Conservation (phyloP, 2,888 invertebrate genomes). For the Eristalis arbustorum region DNA sequence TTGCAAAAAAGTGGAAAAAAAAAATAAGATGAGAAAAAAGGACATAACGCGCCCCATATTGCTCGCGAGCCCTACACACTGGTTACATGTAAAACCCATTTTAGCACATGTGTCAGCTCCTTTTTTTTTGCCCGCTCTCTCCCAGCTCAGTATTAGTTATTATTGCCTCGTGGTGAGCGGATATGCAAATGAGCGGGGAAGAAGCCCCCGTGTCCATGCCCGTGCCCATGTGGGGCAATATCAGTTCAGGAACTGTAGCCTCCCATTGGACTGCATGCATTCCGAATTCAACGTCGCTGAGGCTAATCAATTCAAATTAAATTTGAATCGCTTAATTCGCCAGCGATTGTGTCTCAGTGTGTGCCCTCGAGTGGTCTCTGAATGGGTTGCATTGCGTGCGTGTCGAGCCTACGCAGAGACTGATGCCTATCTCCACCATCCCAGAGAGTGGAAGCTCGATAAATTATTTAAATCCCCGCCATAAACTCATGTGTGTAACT, state of each 20-base stretch:
- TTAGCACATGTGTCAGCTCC: slow-evolving; percentile 68
- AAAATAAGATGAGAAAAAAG: slow-evolving; percentile 38
- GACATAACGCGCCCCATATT: slow-evolving; percentile 71
- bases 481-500: slow-evolving; percentile 40
- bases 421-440: slow-evolving; percentile 51
- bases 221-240: not conserved
- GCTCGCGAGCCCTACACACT: slow-evolving; percentile 66
- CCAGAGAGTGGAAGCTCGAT: slow-evolving; percentile 45
- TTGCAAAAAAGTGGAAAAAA: not conserved
- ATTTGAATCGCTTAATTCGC: slow-evolving; percentile 67
- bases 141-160: slow-evolving; percentile 64
- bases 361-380: not conserved
- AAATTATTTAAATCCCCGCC: slow-evolving; percentile 64
- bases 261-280: slow-evolving; percentile 10
- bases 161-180: slow-evolving; percentile 59
- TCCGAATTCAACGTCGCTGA: slow-evolving; percentile 11
- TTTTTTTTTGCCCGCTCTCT: not conserved
- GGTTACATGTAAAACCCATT: slow-evolving; percentile 69
- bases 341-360: not conserved
- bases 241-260: slow-evolving; percentile 51
- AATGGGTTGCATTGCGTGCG: slow-evolving; percentile 52
- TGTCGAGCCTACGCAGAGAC: slow-evolving; percentile 59
- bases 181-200: slow-evolving; percentile 63
- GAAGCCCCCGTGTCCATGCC: too few species aligned
- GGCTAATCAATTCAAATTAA: slow-evolving; percentile 69